Conservation (phyloP, 2,888 invertebrate genomes). For the Drosophila yooni region DNA sequence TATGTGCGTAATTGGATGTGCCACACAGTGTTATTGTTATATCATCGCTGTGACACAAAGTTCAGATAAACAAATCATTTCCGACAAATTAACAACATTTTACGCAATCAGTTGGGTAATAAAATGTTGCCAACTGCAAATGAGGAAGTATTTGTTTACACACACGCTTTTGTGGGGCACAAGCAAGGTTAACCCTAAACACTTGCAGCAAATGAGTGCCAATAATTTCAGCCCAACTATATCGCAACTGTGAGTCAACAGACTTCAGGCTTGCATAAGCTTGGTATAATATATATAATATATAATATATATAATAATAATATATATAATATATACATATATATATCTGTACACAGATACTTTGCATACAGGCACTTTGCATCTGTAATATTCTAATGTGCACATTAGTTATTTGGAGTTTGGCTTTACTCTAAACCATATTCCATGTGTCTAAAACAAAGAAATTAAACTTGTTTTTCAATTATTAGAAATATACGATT, state of each 20-base stretch:
- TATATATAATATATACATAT: no score
- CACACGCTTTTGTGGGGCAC: background rate
- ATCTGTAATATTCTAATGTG: background rate
- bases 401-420: background rate
- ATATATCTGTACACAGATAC: background rate
- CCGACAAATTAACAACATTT: constrained; percentile 17
- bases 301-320: no score
- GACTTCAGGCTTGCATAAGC: background rate
- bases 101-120: constrained; percentile 27
- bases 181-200: constrained; percentile 18
- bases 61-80: constrained; percentile 62
- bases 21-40: constrained; percentile 48
- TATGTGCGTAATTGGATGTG: constrained; percentile 35
- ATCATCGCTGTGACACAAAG: constrained; percentile 50
- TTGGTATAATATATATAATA: no score
- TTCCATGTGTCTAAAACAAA: background rate
- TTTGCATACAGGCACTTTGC: background rate
- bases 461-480: background rate
- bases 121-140: background rate
- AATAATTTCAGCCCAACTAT: background rate
- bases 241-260: background rate
- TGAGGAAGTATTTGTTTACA: constrained; percentile 1
- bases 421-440: no score
- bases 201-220: background rate
- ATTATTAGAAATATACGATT: background rate